Conservation (phyloP, 2,797 vertebrate species). For the Echeneis naucrates region DNA sequence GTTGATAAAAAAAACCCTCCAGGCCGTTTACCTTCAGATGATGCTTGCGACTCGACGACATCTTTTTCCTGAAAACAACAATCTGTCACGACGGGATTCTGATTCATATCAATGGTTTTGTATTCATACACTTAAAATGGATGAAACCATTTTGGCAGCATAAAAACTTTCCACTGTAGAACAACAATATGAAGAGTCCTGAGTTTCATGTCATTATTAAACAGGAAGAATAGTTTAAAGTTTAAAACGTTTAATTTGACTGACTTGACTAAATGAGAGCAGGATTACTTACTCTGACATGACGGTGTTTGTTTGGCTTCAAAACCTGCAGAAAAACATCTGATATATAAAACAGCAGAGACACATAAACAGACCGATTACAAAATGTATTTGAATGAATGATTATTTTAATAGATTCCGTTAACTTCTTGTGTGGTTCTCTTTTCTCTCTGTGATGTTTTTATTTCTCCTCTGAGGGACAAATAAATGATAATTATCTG, state of each 20-base stretch:
- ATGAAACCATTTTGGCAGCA: neutral
- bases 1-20: neutral
- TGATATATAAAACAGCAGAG: too few species aligned
- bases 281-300: conserved; percentile 85
- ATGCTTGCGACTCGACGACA: conserved; percentile 93
- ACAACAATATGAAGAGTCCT: neutral
- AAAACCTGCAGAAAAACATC: conserved; percentile 59
- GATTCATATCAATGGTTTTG: neutral
- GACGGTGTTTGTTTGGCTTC: conserved; percentile 61
- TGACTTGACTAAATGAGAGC: neutral
- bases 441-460: too few species aligned
- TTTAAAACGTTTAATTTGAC: conserved; percentile 5
- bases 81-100: neutral
- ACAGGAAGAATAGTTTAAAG: neutral
- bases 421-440: too few species aligned
- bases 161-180: neutral
- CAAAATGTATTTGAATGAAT: too few species aligned
- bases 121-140: neutral
- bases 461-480: too few species aligned
- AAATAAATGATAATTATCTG: too few species aligned
- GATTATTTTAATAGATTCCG: too few species aligned
- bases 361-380: neutral
- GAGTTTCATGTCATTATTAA: neutral
- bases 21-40: conserved; percentile 85
- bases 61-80: conserved; percentile 86